Conservation (phyloP, 64 coral and sea anemone genomes). For the Montipora sp. region DNA sequence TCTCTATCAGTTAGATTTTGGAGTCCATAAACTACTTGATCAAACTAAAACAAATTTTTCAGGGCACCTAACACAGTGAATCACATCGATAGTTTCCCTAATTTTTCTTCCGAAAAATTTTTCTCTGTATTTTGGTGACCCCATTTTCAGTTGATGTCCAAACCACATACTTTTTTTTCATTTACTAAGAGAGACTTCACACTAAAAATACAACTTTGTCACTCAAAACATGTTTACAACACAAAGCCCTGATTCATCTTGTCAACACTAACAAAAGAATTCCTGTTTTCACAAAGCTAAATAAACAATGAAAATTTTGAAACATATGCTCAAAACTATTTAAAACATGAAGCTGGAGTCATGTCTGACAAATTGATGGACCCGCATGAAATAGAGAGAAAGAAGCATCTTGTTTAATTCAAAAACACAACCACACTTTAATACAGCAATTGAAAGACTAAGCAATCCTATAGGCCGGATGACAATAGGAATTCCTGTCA, state of each 20-base stretch:
- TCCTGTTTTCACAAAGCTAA: constrained; percentile 28
- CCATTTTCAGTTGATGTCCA: too few relatives aligned
- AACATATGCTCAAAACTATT: constrained; percentile 12
- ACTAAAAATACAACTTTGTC: background rate
- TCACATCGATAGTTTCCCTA: too few relatives aligned
- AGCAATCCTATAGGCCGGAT: constrained; percentile 66
- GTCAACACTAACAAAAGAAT: constrained; percentile 12
- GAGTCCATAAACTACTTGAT: too few relatives aligned
- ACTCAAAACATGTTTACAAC: constrained; percentile 21
- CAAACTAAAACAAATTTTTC: too few relatives aligned
- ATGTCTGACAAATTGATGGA: background rate
- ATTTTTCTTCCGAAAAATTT: too few relatives aligned
- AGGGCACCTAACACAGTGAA: too few relatives aligned
- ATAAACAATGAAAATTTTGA: constrained; percentile 4
- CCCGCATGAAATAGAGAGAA: too few relatives aligned
- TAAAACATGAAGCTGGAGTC: constrained; percentile 1
- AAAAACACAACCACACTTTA: too few relatives aligned
- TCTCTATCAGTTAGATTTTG: too few relatives aligned
- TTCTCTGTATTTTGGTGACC: too few relatives aligned
- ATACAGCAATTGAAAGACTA: constrained; percentile 32
- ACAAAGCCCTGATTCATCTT: background rate
- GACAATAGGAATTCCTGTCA: constrained; percentile 83
- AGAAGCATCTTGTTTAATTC: too few relatives aligned
- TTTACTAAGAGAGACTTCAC: background rate
- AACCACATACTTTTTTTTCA: background rate